Conservation (phyloP, 1,140 invertebrate genomes). For the Dreissena rostriformis region DNA sequence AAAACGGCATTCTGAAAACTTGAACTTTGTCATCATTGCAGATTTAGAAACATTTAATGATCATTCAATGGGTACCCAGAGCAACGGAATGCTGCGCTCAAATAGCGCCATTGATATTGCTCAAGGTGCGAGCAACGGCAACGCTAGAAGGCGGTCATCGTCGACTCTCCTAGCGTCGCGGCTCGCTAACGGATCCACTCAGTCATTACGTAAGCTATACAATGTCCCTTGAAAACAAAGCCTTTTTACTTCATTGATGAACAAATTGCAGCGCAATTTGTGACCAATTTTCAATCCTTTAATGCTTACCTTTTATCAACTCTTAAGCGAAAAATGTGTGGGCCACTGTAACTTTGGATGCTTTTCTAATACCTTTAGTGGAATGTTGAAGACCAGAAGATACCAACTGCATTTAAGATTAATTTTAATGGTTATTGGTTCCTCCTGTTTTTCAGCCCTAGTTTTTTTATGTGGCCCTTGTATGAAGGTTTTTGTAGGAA, state of each 20-base stretch:
- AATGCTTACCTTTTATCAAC: too few relatives aligned
- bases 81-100: conserved; percentile 84
- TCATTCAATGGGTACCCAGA: conserved; percentile 45
- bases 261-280: too few relatives aligned
- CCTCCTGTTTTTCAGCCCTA: too few relatives aligned
- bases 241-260: not conserved
- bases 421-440: too few relatives aligned
- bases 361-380: not conserved
- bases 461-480: too few relatives aligned
- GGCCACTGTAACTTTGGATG: not conserved
- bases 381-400: too few relatives aligned
- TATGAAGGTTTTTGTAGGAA: too few relatives aligned
- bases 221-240: not conserved
- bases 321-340: not conserved
- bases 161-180: conserved; percentile 63
- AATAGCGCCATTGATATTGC: conserved; percentile 95
- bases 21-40: conserved; percentile 42
- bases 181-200: conserved; percentile 69
- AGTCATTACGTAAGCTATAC: conserved; percentile 72
- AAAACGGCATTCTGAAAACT: not conserved
- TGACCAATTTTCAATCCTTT: too few relatives aligned
- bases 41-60: conserved; percentile 66
- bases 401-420: too few relatives aligned
- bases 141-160: conserved; percentile 59
- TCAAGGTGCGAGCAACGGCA: conserved; percentile 32